Evolutionary conservation across 1,140 invertebrate genomes (phyloP).

Genomic region (Drosophila leontia): DNA sequence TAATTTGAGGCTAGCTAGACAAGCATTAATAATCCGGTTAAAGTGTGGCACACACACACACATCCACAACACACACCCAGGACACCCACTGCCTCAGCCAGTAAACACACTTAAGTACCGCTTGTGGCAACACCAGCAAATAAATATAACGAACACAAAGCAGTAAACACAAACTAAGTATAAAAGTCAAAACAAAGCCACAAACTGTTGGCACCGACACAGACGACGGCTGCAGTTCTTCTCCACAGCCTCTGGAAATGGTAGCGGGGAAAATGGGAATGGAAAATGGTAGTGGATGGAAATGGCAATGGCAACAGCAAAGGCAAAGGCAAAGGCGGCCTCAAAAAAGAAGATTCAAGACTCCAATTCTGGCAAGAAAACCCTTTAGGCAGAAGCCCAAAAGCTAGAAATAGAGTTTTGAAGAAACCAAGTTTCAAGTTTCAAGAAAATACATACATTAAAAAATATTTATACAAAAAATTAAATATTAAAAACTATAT

Average conservation of each 20-base stretch:
- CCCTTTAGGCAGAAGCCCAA: neutral
- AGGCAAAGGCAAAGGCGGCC: neutral
- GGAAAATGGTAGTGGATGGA: neutral
- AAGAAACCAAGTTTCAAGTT: neutral
- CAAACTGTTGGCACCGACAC: conserved; percentile 72
- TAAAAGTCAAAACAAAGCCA: conserved; percentile 82
- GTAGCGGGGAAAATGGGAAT: neutral
- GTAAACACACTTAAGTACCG: conserved; percentile 80
- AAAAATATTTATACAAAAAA: neutral
- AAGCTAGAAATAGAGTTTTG: neutral
- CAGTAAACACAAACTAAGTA: conserved; percentile 81
- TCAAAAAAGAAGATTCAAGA: neutral
- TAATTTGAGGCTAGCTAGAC: conserved; percentile 79
- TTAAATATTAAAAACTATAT: neutral
- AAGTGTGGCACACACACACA: conserved; percentile 66
- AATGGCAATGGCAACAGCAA: neutral
- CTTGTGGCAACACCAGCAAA: conserved; percentile 70
- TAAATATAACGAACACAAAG: conserved; percentile 53
- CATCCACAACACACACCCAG: conserved; percentile 33
- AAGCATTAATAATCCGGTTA: conserved; percentile 82
- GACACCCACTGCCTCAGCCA: conserved; percentile 12
- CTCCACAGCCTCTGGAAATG: neutral
- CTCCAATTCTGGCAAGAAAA: neutral
- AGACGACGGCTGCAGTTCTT: conserved; percentile 3
- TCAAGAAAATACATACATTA: neutral